Percentiles rank a stretch among this genome's conserved stretches.
Conservation (phyloP, 2,888 invertebrate species). For the Cepaea hortensis region DNA sequence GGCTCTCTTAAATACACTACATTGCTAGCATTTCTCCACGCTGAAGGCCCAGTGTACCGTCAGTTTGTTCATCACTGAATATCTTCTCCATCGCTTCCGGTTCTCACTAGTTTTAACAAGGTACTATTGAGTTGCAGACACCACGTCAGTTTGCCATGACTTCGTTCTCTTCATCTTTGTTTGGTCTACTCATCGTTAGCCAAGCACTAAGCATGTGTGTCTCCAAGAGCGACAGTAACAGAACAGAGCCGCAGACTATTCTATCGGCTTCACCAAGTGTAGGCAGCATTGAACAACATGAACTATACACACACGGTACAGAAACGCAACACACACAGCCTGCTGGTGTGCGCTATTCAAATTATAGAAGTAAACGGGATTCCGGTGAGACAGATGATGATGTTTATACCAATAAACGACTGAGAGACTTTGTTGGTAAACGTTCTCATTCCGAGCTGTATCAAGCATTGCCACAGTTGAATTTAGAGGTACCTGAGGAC, state of each 20-base stretch:
- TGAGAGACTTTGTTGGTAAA: constrained; percentile 37
- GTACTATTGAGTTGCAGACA: too few relatives aligned
- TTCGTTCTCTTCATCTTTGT: background rate
- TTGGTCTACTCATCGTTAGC: background rate
- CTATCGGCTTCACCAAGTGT: background rate
- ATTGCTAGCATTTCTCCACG: too few relatives aligned
- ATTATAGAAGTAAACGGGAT: constrained; percentile 22
- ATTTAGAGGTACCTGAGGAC: background rate
- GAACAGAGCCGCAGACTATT: background rate
- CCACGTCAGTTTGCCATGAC: background rate
- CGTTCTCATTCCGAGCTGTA: background rate
- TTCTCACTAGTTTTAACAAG: too few relatives aligned
- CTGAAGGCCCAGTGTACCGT: too few relatives aligned
- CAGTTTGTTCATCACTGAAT: too few relatives aligned
- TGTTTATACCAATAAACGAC: background rate
- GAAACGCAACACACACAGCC: background rate
- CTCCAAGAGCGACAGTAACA: background rate
- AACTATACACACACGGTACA: too few relatives aligned
- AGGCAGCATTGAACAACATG: background rate
- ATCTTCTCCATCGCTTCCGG: too few relatives aligned
- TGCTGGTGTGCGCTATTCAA: background rate
- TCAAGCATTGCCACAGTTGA: background rate
- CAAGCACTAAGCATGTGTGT: background rate
- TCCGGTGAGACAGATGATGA: background rate
- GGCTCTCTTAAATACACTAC: too few relatives aligned